phyloP scores from a whole-genome alignment of 2,113 vertebrate genomes.

The Chaenocephalus aceratus region DNA sequence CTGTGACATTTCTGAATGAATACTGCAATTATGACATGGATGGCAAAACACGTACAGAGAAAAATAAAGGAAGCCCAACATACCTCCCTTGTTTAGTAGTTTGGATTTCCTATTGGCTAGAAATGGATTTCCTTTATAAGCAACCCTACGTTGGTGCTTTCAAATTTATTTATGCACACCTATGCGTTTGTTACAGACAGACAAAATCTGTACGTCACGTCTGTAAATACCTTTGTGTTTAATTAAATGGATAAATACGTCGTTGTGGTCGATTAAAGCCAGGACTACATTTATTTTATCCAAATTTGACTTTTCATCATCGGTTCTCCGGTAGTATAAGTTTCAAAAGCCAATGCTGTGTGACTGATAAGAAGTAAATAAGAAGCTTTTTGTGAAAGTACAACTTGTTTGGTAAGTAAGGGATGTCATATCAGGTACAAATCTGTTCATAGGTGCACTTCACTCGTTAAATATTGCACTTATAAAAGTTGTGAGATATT shows the following conservation, averaged over 20 bases:
- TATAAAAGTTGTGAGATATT: neutral
- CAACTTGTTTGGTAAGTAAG: neutral
- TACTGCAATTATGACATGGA: constrained; percentile 23
- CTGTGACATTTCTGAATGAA: neutral
- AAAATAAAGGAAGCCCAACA: neutral
- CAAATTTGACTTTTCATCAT: too few relatives aligned
- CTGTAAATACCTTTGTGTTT: too few relatives aligned
- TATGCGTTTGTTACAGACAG: too few relatives aligned
- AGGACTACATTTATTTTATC: too few relatives aligned
- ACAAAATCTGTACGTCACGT: too few relatives aligned
- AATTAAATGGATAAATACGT: too few relatives aligned
- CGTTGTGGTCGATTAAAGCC: too few relatives aligned
- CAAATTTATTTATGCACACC: too few relatives aligned
- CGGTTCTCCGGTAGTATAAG: too few relatives aligned
- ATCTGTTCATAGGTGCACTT: neutral
- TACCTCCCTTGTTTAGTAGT: neutral
- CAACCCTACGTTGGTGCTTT: too few relatives aligned
- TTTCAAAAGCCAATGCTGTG: too few relatives aligned
- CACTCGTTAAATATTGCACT: neutral
- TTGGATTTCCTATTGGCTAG: neutral
- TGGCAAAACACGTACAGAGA: neutral
- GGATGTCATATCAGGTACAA: neutral
- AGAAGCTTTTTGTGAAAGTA: neutral
- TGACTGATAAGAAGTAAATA: too few relatives aligned
- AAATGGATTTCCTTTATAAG: neutral